Base-by-base conservation (phyloP, 1,140 invertebrate species). In the Riptortus pedestris region DNA sequence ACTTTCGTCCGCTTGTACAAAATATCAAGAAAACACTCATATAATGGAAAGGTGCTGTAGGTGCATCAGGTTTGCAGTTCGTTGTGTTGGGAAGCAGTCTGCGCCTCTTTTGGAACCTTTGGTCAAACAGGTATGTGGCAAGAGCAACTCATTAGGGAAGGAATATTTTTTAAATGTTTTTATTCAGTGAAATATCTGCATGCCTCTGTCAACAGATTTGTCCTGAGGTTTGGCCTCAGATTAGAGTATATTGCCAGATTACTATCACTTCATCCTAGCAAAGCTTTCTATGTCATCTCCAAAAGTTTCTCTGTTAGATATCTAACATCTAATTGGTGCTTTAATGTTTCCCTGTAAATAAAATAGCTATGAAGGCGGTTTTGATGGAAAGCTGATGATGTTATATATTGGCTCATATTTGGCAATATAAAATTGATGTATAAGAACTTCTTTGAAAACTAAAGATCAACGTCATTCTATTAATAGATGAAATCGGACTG, bases 21-120 rank as follows among this genome's bases (percentile, higher is more conserved):
- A 82, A 72, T 96, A 90, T 77, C 85, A 89, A 74, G 74, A 77
- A n/a, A 90, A 96, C 75, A 72, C 84, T 14, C 80, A 91, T 65
- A 83, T 96, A 18, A 93, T 96, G 82, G 96, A 99, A 77, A 81
- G 91, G 67, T 86, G 85, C 72, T 96, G 94, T 74, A 82, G 94
- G 38, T 88, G 90, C 70, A 78, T 97, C 62, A 82, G 94, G 55
- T 98, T 93, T 78, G 85, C 86, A 33, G 81, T 98, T 48, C 80
- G 96, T 51, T 93, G 89, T 75, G 81, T 92, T 26, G 87, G 91
- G 4, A 84, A 84, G 71, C 84, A 90, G 71, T 88, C 85, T 0
- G 79, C 83, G 20, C 79, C 83, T 67, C 78, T 97, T 52, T 78
- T 97, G 51, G 84, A 88, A 65, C 83, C 85, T 47, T 75, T 97